Conservation (phyloP, 2,888 invertebrate species). For the Nezara viridula region DNA sequence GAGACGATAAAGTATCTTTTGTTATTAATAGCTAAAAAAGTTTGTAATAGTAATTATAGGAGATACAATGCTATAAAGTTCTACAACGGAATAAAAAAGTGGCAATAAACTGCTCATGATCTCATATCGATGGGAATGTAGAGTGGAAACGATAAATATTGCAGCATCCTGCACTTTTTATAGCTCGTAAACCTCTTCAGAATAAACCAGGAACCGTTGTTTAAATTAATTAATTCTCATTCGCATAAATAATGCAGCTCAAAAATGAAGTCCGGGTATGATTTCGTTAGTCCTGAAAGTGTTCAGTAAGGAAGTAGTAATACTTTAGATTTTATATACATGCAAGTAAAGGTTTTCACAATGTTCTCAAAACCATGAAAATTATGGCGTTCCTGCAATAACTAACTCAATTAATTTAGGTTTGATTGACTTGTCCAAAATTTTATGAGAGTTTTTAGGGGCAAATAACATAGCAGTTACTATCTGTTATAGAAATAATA, state of each 20-base stretch:
- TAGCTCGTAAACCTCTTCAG: background rate
- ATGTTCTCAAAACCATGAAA: too few relatives aligned
- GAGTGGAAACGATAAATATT: background rate
- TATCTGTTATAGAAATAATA: too few relatives aligned
- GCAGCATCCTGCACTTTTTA: background rate
- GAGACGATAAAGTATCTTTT: background rate
- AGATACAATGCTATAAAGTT: background rate
- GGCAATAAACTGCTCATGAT: slow-evolving; percentile 8
- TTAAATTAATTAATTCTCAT: background rate
- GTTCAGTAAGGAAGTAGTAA: background rate
- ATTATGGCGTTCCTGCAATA: too few relatives aligned
- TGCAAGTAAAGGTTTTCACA: too few relatives aligned
- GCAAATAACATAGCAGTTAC: too few relatives aligned
- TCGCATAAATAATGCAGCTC: background rate
- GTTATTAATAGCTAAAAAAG: background rate
- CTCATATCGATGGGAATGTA: slow-evolving; percentile 15
- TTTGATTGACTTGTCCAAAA: too few relatives aligned
- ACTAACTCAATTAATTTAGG: too few relatives aligned
- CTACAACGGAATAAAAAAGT: background rate
- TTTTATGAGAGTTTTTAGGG: too few relatives aligned
- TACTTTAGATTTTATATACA: too few relatives aligned
- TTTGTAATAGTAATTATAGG: background rate
- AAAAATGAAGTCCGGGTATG: background rate
- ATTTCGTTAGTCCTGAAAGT: background rate
- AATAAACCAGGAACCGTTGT: background rate